Evolutionary conservation across 2,797 vertebrate species (phyloP).

Genomic region (Cichlasoma orientale): DNA sequence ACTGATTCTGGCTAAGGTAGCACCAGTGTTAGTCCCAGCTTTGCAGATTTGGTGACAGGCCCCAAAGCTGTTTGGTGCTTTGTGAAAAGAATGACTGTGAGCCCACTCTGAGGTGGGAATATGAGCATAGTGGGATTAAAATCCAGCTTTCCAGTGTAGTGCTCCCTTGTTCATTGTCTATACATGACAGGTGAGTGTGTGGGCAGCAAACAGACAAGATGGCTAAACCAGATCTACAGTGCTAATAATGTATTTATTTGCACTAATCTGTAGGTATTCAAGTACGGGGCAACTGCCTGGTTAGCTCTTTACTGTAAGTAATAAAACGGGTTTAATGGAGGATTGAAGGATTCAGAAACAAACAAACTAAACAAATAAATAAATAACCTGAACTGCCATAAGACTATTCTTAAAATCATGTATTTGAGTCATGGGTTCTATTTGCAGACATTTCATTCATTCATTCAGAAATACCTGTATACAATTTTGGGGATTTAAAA

Average conservation of each 20-base stretch:
- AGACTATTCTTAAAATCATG: not conserved
- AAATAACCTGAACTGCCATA: not conserved
- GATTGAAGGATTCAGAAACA: not conserved
- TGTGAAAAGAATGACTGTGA: conserved; percentile 8
- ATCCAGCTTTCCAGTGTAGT: conserved; percentile 10
- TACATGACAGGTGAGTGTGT: conserved; percentile 35
- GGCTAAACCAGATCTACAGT: conserved; percentile 2
- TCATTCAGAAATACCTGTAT: too few relatives aligned
- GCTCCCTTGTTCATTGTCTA: conserved; percentile 28
- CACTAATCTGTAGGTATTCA: not conserved
- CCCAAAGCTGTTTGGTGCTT: conserved; percentile 4
- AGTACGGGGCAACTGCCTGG: not conserved
- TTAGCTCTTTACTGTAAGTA: not conserved
- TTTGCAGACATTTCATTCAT: not conserved
- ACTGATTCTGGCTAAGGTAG: not conserved
- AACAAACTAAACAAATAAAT: not conserved
- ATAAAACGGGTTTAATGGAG: not conserved
- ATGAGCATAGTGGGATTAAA: not conserved
- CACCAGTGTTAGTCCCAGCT: not conserved
- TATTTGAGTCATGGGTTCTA: not conserved
- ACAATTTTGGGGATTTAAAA: too few relatives aligned
- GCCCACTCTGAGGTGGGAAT: conserved; percentile 1
- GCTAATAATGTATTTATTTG: conserved; percentile 1
- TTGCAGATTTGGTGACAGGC: conserved; percentile 26
- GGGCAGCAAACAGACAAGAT: conserved; percentile 14